A percentile compares a stretch with the other conserved stretches of the same genome.
Conservation (phyloP, 2,113 vertebrate genomes). For the Diadophis punctatus region DNA sequence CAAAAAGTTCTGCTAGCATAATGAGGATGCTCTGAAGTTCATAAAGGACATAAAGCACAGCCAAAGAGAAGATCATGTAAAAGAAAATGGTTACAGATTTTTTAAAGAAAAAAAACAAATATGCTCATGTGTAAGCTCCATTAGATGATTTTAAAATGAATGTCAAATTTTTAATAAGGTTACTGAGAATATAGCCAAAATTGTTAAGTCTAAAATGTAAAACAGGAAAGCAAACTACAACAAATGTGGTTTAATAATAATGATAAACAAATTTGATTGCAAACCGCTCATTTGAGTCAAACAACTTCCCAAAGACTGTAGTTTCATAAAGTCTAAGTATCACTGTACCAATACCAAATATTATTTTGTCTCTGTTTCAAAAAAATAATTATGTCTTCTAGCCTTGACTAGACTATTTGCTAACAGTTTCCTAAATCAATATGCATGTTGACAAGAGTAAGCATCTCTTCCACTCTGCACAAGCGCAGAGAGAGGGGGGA, state of each 20-base stretch:
- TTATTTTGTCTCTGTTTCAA: not conserved
- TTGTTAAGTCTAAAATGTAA: not conserved
- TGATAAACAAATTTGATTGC: conserved; percentile 9
- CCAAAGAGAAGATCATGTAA: conserved; percentile 7
- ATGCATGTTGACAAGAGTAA: not conserved
- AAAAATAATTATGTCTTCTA: not conserved
- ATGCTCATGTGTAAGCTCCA: not conserved
- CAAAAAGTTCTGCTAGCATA: not conserved
- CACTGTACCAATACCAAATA: not conserved
- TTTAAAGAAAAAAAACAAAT: not conserved
- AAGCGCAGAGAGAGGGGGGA: not conserved
- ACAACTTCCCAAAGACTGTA: not conserved
- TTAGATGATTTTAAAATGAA: not conserved
- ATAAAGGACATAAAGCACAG: conserved; percentile 14
- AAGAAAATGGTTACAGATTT: not conserved
- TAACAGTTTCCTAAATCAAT: not conserved
- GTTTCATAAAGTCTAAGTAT: not conserved
- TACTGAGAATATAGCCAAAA: not conserved
- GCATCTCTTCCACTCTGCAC: not conserved
- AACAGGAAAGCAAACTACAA: not conserved
- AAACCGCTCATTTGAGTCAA: not conserved
- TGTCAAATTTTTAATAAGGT: not conserved
- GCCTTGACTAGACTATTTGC: not conserved
- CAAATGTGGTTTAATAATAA: not conserved
- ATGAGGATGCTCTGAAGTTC: conserved; percentile 10